Evolutionary conservation across 1,140 invertebrate species (phyloP).

Genomic region (Copidosoma floridanum): DNA sequence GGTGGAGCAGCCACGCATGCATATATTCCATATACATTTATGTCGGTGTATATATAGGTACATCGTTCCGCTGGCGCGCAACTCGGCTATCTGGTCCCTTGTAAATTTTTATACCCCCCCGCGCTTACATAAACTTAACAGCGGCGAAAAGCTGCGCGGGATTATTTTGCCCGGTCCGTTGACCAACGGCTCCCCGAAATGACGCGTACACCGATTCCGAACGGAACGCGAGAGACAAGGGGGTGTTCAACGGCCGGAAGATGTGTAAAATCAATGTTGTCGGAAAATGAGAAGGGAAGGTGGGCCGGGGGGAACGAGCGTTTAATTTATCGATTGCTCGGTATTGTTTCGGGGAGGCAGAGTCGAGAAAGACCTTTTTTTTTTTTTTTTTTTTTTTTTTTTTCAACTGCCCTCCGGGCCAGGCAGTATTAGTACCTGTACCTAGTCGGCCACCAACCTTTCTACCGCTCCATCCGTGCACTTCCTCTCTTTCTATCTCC

Average conservation of each 20-base stretch:
- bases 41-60: neutral
- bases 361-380: neutral
- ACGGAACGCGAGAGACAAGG: too few species aligned
- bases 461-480: neutral
- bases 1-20: too few species aligned
- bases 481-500: constrained; percentile 9
- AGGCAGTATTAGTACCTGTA: too few species aligned
- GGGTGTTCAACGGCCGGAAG: too few species aligned
- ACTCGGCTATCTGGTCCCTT: constrained; percentile 6
- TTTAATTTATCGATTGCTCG: constrained; percentile 23
- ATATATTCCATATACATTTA: neutral
- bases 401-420: too few species aligned
- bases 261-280: neutral
- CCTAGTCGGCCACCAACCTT: too few species aligned
- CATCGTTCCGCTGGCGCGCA: neutral
- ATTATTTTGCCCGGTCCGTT: neutral
- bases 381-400: neutral
- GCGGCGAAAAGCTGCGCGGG: neutral
- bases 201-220: too few species aligned
- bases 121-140: constrained; percentile 18
- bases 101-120: constrained; percentile 21
- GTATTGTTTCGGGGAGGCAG: constrained; percentile 16
- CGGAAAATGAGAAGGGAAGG: neutral
- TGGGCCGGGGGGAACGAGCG: neutral
- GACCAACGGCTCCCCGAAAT: too few species aligned